A percentile compares a stretch with the other conserved stretches of the same genome.
phyloP scores from a whole-genome alignment of 1,140 invertebrate genomes.

The Apis florea region DNA sequence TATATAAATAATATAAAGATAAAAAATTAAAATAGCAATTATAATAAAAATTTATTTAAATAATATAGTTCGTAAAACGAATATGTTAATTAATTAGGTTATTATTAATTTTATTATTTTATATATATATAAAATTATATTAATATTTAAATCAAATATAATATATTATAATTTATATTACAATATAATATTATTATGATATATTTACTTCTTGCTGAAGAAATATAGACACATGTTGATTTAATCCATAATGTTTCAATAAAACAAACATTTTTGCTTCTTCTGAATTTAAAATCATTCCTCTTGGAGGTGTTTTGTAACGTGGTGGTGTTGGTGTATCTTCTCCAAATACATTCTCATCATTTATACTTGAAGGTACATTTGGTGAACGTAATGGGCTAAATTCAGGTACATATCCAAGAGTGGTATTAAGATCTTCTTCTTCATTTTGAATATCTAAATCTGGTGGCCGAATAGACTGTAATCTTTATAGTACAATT shows the following conservation, averaged over 20 bases:
- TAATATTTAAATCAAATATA: not conserved
- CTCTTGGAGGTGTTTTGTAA: conserved; percentile 70
- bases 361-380: conserved; percentile 67
- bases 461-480: conserved; percentile 65
- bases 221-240: conserved; percentile 69
- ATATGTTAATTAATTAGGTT: no score
- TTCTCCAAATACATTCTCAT: conserved; percentile 71
- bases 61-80: no score
- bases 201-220: conserved; percentile 74
- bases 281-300: conserved; percentile 64
- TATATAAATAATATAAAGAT: conserved; percentile 27
- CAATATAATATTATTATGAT: not conserved
- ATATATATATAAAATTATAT: conserved; percentile 9
- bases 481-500: conserved; percentile 49
- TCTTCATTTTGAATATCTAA: conserved; percentile 53
- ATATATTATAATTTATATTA: conserved; percentile 7
- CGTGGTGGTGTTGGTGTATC: conserved; percentile 74
- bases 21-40: not conserved
- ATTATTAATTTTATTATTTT: not conserved
- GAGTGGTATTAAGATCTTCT: conserved; percentile 60
- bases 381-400: conserved; percentile 70
- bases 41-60: not conserved
- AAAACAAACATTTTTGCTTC: conserved; percentile 68
- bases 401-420: conserved; percentile 71
- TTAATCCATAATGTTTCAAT: conserved; percentile 67